Base-by-base conservation (phyloP, 2,888 invertebrate species). In the Ennomos quercinarius region DNA sequence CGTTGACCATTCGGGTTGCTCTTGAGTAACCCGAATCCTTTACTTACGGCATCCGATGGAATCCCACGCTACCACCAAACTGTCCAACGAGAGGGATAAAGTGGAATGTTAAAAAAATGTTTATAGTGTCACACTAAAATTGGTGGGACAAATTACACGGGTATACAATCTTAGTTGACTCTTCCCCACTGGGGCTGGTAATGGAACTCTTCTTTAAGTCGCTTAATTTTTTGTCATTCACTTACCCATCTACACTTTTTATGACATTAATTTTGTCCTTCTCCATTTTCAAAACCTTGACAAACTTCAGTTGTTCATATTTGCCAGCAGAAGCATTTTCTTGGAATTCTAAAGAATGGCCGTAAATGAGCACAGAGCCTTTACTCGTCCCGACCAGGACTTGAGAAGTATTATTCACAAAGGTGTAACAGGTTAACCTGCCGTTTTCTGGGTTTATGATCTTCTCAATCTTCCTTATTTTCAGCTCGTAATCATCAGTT, bases 351-450 rank as follows among this genome's bases (percentile, higher is more conserved):
- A 93, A 79, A 0, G 88, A 84, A 67, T 92, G 93, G 0, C 93
- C 92, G 67, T 91, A 94, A 10, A 94, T 74, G 0, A 94, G 66
- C 3, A 94, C 81, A 10, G 79, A 84, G 0, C 95, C 95, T 8
- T 87, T 84, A 35, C 74, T 86, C 0, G 93, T 93, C 0, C 81
- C 89, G 6, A 93, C 93, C 17, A 94, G 81, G 12, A 92, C 86
- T 74, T 93, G 93, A 11, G 91, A 82, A 0, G 93, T 91, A 8
- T 80, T 77, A 2, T 82, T 72, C 0, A 94, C 85, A 70, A 93
- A 95, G 0, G 93, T 91, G 62, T 93, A 94, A 60, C 91, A 89
- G 3, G 91, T 93, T 5, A 94, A 78, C 11, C 70, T 77, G 0
- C 94, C 94, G 27, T 83, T 73, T 0, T 87, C 88, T 5, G 78